Evolutionary conservation across 2,797 vertebrate genomes (phyloP).

Genomic region (Synanceia verrucosa): DNA sequence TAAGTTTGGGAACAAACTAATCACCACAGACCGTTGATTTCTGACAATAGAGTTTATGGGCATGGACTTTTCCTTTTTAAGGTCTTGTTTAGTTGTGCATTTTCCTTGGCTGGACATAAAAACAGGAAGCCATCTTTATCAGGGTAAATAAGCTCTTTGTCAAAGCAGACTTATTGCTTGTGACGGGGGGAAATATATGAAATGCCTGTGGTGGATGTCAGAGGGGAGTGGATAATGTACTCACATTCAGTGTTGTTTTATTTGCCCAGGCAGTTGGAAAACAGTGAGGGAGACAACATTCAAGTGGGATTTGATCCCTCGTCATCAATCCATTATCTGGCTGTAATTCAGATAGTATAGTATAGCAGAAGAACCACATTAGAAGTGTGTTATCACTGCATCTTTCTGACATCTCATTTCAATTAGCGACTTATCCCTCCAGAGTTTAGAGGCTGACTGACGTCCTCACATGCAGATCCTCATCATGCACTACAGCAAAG

Average conservation of each 20-base stretch:
- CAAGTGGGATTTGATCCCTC: constrained; percentile 6
- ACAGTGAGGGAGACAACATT: constrained; percentile 9
- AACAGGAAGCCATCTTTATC: constrained; percentile 42
- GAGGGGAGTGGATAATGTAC: constrained; percentile 22
- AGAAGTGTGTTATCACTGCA: constrained; percentile 38
- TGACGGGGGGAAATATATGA: constrained; percentile 38
- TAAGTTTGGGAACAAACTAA: constrained; percentile 11
- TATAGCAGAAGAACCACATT: constrained; percentile 22
- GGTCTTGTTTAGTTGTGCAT: constrained; percentile 32
- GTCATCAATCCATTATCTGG: constrained; percentile 11
- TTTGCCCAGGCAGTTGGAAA: constrained; percentile 39
- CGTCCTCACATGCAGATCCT: constrained; percentile 54
- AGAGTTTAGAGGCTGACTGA: constrained; percentile 52
- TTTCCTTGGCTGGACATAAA: not conserved
- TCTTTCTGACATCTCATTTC: constrained; percentile 61
- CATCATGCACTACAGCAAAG: constrained; percentile 62
- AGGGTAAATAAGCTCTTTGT: constrained; percentile 33
- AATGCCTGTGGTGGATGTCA: constrained; percentile 42
- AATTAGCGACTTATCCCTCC: constrained; percentile 56
- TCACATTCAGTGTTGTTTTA: constrained; percentile 18
- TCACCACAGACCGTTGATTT: constrained; percentile 16
- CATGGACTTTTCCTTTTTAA: constrained; percentile 14
- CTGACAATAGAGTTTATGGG: not conserved
- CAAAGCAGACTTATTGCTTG: constrained; percentile 29
- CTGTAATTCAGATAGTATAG: not conserved